Percentiles rank a stretch among this genome's conserved stretches.
Evolutionary conservation across 2,888 invertebrate species (phyloP).

Genomic region (Eristalis intricaria): DNA sequence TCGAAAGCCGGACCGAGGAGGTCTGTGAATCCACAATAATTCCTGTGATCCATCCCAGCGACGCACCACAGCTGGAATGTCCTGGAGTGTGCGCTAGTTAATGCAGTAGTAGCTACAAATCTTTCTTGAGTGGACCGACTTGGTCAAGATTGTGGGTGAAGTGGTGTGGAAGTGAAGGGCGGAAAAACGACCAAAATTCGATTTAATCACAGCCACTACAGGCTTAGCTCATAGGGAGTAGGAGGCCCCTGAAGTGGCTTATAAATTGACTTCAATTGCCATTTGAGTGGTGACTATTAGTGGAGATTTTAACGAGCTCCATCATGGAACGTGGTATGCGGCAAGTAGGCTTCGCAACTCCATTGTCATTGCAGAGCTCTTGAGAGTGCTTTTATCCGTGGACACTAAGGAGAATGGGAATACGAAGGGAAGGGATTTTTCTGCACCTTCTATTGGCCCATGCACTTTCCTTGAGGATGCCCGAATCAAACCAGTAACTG

Average conservation of each 20-base stretch:
- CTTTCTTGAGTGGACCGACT: slow-evolving; percentile 33
- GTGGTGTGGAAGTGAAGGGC: background rate
- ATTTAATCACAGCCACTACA: slow-evolving; percentile 30
- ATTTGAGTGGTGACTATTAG: slow-evolving; percentile 54
- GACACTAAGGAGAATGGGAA: background rate
- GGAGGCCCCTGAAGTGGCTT: slow-evolving; percentile 41
- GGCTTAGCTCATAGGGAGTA: background rate
- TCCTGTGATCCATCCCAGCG: slow-evolving; percentile 43
- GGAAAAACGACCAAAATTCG: background rate
- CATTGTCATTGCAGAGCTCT: background rate
- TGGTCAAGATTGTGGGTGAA: background rate
- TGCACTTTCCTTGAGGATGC: no score
- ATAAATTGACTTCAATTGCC: slow-evolving; percentile 63
- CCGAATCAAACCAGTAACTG: no score
- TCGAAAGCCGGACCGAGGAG: slow-evolving; percentile 44
- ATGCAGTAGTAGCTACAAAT: slow-evolving; percentile 67
- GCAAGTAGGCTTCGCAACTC: background rate
- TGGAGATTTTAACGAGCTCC: slow-evolving; percentile 44
- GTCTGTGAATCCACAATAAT: slow-evolving; percentile 44
- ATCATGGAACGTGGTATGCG: slow-evolving; percentile 24
- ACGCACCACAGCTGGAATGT: slow-evolving; percentile 20
- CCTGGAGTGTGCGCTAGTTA: slow-evolving; percentile 58
- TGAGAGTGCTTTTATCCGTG: background rate
- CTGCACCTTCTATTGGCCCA: no score
- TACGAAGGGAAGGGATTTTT: no score